Evolutionary conservation across 2,113 vertebrate species (phyloP), one percentile per base, ranked within the genome.

Genomic region (Ceyx margarethae): DNA sequence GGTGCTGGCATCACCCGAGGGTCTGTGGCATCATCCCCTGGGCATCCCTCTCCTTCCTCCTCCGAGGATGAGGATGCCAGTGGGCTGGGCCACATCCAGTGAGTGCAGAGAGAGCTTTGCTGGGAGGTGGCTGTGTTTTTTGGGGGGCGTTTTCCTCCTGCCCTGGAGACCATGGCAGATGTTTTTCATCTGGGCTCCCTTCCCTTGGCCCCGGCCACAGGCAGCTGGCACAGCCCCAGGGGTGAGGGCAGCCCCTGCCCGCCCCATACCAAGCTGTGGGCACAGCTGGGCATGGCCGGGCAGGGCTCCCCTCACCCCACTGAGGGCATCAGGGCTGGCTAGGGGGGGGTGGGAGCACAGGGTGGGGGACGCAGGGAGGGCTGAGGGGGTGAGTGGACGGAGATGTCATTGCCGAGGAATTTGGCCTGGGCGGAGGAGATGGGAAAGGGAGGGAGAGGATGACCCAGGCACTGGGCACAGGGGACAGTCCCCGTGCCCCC

Each of bases 351-450:
- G 23, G 58, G 20, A 42, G 58, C 6, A 4, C 42, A 9, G 37
- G 60, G 17, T 12, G 58, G 37, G 62, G 48, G 64, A 12, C 1
- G 50, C 22, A 22, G 75, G 16, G 61, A 48, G 85, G 85, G 78
- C 78, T 69, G 28, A 12, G n/a, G 85, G 89, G 80, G 51, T 9
- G 80, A 89, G 40, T 19, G 89, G 85, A 62, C 45, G 4, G 93
- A 91, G 91, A 93, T 95, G 93, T 95, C 95, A 95, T 95, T 87
- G 91, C 93, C n/a, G 16, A 95, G 93, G 95, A 95, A 95, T 95
- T 94, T 5, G 45, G 93, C 79, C 82, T 87, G 89, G 85, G 95
- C 4, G 91, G 95, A 71, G 89, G 82, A 67, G 81, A 43, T 35
- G 17, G 62, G 71, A 78, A 22, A n/a, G 68, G 60, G 74, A 83